Evolutionary conservation across 2,888 invertebrate species (phyloP).

Genomic region (Melanotus villosus): DNA sequence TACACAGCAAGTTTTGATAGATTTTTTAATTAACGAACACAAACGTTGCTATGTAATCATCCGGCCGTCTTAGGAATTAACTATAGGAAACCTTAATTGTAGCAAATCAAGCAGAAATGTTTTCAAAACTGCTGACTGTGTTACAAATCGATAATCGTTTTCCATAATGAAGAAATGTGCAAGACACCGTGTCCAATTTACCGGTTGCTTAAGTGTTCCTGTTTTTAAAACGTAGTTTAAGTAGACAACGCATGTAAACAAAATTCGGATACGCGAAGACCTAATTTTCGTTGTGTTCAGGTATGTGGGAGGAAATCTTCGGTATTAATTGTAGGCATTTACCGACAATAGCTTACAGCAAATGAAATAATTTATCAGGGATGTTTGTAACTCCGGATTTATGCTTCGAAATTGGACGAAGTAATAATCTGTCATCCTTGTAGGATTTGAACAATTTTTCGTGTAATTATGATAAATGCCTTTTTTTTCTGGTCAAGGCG

Average conservation of each 20-base stretch:
- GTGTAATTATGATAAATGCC: slow-evolving; percentile 1
- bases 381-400: neutral
- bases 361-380: slow-evolving; percentile 9
- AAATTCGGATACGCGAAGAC: neutral
- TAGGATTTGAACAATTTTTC: slow-evolving; percentile 9
- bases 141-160: neutral
- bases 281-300: too few relatives aligned
- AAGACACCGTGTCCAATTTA: slow-evolving; percentile 9
- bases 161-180: slow-evolving; percentile 7
- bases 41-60: neutral
- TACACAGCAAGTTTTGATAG: slow-evolving; percentile 3
- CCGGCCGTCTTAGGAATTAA: too few relatives aligned
- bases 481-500: neutral
- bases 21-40: neutral
- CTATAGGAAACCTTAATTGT: neutral
- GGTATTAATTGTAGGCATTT: neutral
- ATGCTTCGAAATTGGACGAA: neutral
- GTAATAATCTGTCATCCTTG: slow-evolving; percentile 1
- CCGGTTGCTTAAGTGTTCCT: slow-evolving; percentile 13
- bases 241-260: neutral
- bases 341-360: neutral
- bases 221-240: neutral
- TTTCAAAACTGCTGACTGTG: neutral
- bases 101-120: slow-evolving; percentile 1
- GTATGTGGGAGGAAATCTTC: neutral